A percentile compares a stretch with the other conserved stretches of the same genome.
phyloP scores from a whole-genome alignment of 2,797 vertebrate genomes.

The Gobionotothen gibberifrons region DNA sequence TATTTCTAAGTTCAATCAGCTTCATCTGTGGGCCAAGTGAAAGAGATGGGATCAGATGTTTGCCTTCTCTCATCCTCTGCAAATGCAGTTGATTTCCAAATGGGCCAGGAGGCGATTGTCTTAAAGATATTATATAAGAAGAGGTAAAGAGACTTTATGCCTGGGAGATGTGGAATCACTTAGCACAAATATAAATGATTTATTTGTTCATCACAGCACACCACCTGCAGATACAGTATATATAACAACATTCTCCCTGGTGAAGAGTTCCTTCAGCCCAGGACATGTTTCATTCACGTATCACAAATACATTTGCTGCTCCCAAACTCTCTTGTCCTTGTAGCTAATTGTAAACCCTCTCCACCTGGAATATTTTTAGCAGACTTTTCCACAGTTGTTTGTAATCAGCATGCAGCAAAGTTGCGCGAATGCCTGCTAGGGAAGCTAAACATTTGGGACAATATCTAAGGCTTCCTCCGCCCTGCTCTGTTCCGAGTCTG shows the following conservation, averaged over 20 bases:
- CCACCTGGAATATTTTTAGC: conserved; percentile 1
- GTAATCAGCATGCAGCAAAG: conserved; percentile 24
- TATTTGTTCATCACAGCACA: background rate
- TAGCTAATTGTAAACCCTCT: background rate
- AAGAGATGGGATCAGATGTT: background rate
- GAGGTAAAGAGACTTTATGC: background rate
- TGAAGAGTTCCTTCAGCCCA: background rate
- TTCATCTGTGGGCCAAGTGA: background rate
- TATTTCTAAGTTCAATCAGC: background rate
- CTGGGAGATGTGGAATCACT: background rate
- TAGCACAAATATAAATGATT: background rate
- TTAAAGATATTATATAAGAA: too few relatives aligned
- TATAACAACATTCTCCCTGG: background rate
- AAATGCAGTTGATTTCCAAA: background rate
- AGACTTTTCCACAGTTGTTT: conserved; percentile 6
- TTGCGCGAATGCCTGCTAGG: background rate
- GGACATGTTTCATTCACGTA: background rate
- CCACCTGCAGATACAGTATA: background rate
- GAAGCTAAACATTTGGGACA: conserved; percentile 38
- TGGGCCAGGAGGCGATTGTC: background rate
- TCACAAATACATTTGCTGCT: background rate
- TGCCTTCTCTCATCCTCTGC: background rate
- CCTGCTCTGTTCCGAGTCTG: conserved; percentile 18
- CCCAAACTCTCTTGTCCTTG: background rate
- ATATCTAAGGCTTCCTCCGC: conserved; percentile 28